Evolutionary conservation across 2,888 invertebrate genomes (phyloP), one percentile per base, ranked within the genome.

Genomic region (Candidula unifasciata): DNA sequence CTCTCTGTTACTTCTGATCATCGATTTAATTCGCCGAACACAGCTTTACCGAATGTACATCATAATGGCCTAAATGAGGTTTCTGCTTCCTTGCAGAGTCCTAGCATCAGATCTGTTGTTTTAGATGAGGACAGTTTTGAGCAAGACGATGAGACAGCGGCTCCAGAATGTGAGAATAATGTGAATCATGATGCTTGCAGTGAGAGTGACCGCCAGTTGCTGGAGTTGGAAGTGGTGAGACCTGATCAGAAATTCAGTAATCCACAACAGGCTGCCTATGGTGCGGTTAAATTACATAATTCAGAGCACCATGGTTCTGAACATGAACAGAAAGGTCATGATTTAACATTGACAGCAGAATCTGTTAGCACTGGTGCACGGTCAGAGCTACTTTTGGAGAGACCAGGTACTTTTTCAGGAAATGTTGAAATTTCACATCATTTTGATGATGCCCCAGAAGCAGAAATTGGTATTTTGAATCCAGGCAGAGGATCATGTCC

Each of bases 371-470:
- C 18, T 78, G 78, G 30, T 60, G 24, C 21, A 60, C n/a, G n/a
- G n/a, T 76, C 57, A 16, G 35, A 60, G 5, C 27, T 66, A 68
- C 37, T 27, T 52, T 18, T 21, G 24, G 60, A 71, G 33, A 30
- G 27, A 5, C 3, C 21, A 24, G 37, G 66, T 69, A 24, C 64
- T 44, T 79, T 85, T 54, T 73, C 44, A 54, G 82, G 85, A 16
- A 54, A 85, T 79, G 37, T 82, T 79, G 64, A 79, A 57, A 35
- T 79, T 21, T 57, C 37, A 30, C 52, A 16, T 35, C 30, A 21
- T 37, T 35, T 78, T 10, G 82, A 74, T 18, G 82, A 85, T 82
- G 85, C 85, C 0, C 77, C 83, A 44, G 86, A 86, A 54, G 86
- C 76, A 77, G 86, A 83, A 33, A 30, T 83, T 6, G 27, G 54